Evolutionary conservation across 2,797 vertebrate species (phyloP).

Genomic region (Bradypodion ventrale): DNA sequence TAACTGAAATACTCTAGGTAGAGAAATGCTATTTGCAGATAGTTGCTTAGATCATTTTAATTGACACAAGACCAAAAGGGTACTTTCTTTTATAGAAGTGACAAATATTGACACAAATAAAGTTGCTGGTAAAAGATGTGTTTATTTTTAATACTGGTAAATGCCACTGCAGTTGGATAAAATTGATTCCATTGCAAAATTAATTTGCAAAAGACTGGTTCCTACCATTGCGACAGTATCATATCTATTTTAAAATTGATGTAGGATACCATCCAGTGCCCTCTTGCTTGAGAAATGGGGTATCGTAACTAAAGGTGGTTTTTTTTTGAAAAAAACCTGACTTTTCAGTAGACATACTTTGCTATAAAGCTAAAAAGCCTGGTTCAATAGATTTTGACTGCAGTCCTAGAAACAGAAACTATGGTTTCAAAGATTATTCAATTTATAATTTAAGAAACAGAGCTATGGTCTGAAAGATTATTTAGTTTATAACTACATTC

Average conservation of each 20-base stretch:
- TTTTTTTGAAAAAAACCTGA: no score
- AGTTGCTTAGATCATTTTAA: conserved; percentile 17
- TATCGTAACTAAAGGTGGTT: no score
- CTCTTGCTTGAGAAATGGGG: neutral
- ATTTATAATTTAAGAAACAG: no score
- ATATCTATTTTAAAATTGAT: neutral
- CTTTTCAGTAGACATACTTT: neutral
- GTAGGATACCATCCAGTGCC: neutral
- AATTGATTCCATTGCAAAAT: neutral
- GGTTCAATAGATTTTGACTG: neutral
- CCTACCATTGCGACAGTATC: neutral
- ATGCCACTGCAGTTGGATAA: neutral
- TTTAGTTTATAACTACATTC: neutral
- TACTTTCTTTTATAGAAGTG: neutral
- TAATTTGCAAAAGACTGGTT: neutral
- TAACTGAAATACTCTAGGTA: conserved; percentile 8
- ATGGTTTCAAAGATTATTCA: no score
- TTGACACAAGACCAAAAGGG: neutral
- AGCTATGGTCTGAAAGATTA: neutral
- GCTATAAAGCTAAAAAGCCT: no score
- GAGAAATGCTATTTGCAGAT: neutral
- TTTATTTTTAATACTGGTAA: neutral
- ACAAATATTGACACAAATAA: neutral
- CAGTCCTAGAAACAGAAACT: no score
- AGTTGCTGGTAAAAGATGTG: neutral